Base-by-base conservation (phyloP, 2,797 vertebrate genomes). In the Lerista edwardsae region DNA sequence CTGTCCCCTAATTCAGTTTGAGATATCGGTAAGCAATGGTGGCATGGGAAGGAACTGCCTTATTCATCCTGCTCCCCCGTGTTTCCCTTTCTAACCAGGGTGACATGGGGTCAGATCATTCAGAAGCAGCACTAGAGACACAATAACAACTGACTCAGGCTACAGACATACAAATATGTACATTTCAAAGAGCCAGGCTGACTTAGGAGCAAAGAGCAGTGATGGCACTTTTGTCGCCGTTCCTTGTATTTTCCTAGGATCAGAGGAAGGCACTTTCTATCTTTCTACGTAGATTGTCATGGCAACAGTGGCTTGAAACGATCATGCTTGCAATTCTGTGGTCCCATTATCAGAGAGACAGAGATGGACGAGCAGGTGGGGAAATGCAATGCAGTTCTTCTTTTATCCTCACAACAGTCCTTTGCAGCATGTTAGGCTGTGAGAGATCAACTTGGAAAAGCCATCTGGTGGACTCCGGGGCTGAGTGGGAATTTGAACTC, bases 271-370 rank as follows among this genome's bases (percentile, higher is more conserved):
- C 67, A 69, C 6, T 47, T 62, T 31, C 36, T 44, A 31, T 61
- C 74, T 31, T 51, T 15, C 15, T 31, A n/a, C n/a, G n/a, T n/a
- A 27, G 34, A 71, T 84, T 64, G 75, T 84, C 83, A 84, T 84
- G 57, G 83, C 67, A 79, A 84, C 75, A 79, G 41, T 44, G 10
- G 25, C 57, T 72, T 51, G 83, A 61, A 84, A 79, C 51, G 79
- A 51, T n/a, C 61, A 69, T 77, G 36, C 29, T 69, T 71, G 55
- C 65, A 34, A 72, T 79, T 62, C n/a, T 36, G 29, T 61, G n/a
- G 41, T 31, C 31, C 39, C 75, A 61, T 84, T 79, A 78, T 62
- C 67, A 78, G 67, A 84, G 55, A 51, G 75, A 69, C 39, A 23
- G 55, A 72, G 41, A 61, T 39, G 61, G 57, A 64, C n/a, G 11